A percentile compares a stretch with the other conserved stretches of the same genome.
Evolutionary conservation across 2,113 vertebrate species (phyloP).

Genomic region (Oreochromis spilurus): DNA sequence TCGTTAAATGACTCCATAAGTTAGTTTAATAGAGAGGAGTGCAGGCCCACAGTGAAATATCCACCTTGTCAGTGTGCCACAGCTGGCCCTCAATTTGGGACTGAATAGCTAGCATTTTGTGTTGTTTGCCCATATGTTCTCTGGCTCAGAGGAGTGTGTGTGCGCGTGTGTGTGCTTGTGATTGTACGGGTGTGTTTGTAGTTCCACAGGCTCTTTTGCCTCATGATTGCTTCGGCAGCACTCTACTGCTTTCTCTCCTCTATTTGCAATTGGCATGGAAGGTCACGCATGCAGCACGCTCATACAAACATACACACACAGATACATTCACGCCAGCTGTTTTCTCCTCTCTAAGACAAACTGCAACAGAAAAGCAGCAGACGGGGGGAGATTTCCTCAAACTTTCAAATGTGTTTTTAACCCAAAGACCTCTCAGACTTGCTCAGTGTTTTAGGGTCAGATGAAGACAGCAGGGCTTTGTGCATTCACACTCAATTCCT

Average conservation of each 20-base stretch:
- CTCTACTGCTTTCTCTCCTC: slow-evolving; percentile 1
- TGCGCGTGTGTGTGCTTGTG: neutral
- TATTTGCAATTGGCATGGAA: slow-evolving; percentile 28
- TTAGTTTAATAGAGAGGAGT: neutral
- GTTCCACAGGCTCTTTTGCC: neutral
- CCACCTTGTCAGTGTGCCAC: slow-evolving; percentile 7
- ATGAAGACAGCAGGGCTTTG: neutral
- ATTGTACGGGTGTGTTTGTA: neutral
- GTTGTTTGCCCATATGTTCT: slow-evolving; percentile 18
- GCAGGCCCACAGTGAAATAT: slow-evolving; percentile 8
- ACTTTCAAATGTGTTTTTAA: slow-evolving; percentile 2
- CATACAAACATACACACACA: neutral
- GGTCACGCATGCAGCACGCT: slow-evolving; percentile 25
- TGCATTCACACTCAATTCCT: neutral
- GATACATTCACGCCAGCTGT: slow-evolving; percentile 4
- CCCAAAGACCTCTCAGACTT: neutral
- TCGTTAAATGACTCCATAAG: slow-evolving; percentile 8
- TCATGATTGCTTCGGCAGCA: slow-evolving; percentile 21
- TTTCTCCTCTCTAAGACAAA: slow-evolving; percentile 7
- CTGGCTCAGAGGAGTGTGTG: neutral
- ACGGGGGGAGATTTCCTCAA: neutral
- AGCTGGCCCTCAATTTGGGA: slow-evolving; percentile 19
- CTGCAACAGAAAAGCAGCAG: neutral
- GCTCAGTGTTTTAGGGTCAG: neutral
- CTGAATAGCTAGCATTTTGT: neutral